Evolutionary conservation across 2,888 invertebrate genomes (phyloP).

Genomic region (Isotomurus palustris): DNA sequence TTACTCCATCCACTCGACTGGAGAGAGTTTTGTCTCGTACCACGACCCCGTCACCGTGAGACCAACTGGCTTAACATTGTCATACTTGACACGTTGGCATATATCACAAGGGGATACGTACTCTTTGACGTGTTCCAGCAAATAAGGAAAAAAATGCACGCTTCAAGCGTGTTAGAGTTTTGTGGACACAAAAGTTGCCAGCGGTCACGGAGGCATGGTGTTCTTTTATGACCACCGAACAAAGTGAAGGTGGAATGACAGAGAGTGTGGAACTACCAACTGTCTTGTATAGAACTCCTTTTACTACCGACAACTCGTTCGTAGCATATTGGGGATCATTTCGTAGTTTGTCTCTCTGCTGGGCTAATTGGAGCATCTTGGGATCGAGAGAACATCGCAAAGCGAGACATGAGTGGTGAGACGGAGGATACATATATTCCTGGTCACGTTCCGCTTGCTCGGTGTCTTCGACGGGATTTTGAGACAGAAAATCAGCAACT

Average conservation of each 20-base stretch:
- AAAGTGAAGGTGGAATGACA: not conserved
- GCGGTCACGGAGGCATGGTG: not conserved
- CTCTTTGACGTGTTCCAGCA: not conserved
- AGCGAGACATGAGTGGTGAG: not conserved
- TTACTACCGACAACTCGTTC: not conserved
- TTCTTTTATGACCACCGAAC: not conserved
- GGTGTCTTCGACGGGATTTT: not conserved
- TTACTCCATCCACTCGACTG: too few species aligned
- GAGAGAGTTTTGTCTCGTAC: too few species aligned
- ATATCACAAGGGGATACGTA: slow-evolving; percentile 2
- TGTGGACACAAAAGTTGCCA: slow-evolving; percentile 2
- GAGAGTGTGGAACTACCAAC: not conserved
- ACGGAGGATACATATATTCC: not conserved
- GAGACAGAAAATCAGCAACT: slow-evolving; percentile 18
- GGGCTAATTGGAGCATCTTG: not conserved
- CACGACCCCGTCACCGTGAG: too few species aligned
- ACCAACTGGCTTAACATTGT: slow-evolving; percentile 5
- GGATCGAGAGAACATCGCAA: not conserved
- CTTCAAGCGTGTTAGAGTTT: not conserved
- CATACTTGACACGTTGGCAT: slow-evolving; percentile 7
- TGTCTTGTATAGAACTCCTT: too few species aligned
- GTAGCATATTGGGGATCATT: not conserved
- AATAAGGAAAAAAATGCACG: not conserved
- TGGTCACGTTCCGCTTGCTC: not conserved
- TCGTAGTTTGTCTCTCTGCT: not conserved